phyloP scores from a whole-genome alignment of 2,113 vertebrate genomes.

The Callipepla californica region DNA sequence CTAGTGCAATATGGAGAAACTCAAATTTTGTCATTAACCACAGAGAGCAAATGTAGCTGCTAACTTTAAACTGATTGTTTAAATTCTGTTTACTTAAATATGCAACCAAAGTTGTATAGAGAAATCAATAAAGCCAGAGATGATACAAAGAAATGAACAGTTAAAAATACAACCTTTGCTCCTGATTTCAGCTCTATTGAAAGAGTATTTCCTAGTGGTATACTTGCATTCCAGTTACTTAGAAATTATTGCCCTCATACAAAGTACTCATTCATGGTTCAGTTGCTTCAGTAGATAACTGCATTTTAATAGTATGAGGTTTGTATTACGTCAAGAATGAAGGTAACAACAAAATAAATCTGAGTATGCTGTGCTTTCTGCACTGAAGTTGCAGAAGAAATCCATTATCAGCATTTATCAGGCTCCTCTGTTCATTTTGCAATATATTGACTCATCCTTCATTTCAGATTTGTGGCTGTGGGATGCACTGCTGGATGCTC shows the following conservation, averaged over 20 bases:
- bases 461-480: background rate
- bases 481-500: background rate
- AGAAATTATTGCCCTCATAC: background rate
- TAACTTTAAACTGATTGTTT: background rate
- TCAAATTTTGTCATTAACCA: background rate
- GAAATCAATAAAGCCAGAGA: background rate
- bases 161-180: background rate
- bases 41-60: background rate
- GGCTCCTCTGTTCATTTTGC: constrained; percentile 18
- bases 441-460: constrained; percentile 32
- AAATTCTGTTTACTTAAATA: background rate
- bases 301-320: background rate
- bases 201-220: background rate
- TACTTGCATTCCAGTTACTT: background rate
- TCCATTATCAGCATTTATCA: constrained; percentile 22
- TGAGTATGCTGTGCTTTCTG: background rate
- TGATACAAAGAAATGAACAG: no score
- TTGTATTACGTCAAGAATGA: background rate
- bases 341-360: background rate
- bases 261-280: background rate
- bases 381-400: constrained; percentile 12
- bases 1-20: background rate
- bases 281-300: background rate
- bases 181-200: background rate
- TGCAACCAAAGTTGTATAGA: background rate